Conservation (phyloP, 2,113 vertebrate genomes). For the Oncorhynchus gorbuscha region DNA sequence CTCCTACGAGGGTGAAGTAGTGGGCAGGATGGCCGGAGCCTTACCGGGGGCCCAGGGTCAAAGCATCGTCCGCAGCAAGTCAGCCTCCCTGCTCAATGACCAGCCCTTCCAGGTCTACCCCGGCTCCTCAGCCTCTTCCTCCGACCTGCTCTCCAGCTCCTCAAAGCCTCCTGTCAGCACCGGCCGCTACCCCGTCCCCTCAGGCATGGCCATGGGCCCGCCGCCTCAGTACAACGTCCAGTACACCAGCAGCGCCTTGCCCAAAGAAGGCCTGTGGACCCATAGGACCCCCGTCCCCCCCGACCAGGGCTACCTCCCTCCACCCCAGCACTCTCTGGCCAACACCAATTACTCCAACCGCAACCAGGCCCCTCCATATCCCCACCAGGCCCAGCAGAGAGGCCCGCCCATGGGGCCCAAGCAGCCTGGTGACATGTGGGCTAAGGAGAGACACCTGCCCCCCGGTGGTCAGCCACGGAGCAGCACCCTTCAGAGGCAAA, state of each 20-base stretch:
- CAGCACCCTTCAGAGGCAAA: constrained; percentile 87
- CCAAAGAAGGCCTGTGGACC: constrained; percentile 87
- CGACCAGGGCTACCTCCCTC: constrained; percentile 80
- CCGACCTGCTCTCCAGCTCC: constrained; percentile 81
- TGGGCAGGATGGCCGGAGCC: constrained; percentile 24
- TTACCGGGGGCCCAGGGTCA: constrained; percentile 78
- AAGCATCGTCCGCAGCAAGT: constrained; percentile 93
- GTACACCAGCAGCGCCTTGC: constrained; percentile 80
- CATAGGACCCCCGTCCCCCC: constrained; percentile 76
- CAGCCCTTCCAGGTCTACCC: constrained; percentile 86
- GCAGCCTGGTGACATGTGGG: constrained; percentile 77
- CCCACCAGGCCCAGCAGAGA: constrained; percentile 76
- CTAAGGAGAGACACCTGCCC: constrained; percentile 77
- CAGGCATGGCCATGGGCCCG: constrained; percentile 62
- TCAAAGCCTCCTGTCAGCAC: constrained; percentile 72
- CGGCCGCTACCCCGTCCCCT: constrained; percentile 64
- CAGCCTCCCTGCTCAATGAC: constrained; percentile 87
- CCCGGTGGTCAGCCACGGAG: constrained; percentile 64
- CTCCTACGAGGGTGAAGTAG: constrained; percentile 62
- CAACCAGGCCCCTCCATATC: constrained; percentile 87
- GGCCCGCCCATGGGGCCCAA: constrained; percentile 69
- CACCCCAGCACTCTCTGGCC: constrained; percentile 83
- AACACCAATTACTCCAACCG: constrained; percentile 98
- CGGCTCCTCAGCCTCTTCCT: constrained; percentile 82
- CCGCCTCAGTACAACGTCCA: constrained; percentile 93